phyloP scores from a whole-genome alignment of 2,797 vertebrate species.

The Anableps anableps region DNA sequence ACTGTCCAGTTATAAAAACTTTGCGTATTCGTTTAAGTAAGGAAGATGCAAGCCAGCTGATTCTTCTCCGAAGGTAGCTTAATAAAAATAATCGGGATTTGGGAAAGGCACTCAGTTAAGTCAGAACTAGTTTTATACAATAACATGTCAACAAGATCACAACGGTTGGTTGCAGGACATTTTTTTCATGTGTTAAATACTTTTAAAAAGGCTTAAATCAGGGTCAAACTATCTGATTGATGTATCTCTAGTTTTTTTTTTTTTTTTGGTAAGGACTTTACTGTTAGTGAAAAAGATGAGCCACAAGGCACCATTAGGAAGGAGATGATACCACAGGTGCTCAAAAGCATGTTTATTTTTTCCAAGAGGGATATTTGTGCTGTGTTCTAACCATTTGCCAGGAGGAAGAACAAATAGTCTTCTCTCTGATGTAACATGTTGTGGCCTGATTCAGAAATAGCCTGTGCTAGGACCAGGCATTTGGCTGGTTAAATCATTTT shows the following conservation, averaged over 20 bases:
- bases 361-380: background rate
- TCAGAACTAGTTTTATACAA: background rate
- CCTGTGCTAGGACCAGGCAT: slow-evolving; percentile 12
- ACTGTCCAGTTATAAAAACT: background rate
- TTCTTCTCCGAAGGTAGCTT: background rate
- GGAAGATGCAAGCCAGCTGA: background rate
- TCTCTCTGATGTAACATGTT: slow-evolving; percentile 46
- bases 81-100: background rate
- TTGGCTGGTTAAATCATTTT: slow-evolving; percentile 7
- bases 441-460: slow-evolving; percentile 44
- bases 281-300: background rate
- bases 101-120: no score
- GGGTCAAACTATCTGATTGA: background rate
- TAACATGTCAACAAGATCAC: background rate
- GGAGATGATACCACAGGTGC: background rate
- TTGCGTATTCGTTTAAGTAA: background rate
- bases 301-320: background rate
- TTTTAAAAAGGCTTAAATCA: background rate
- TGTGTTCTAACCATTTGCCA: slow-evolving; percentile 22
- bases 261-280: background rate
- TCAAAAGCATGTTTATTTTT: background rate
- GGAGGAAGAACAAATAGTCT: slow-evolving; percentile 33
- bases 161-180: background rate
- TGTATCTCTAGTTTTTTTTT: background rate
- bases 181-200: background rate